Evolutionary conservation across 2,888 invertebrate genomes (phyloP).

Genomic region (Schizaphis graminum): DNA sequence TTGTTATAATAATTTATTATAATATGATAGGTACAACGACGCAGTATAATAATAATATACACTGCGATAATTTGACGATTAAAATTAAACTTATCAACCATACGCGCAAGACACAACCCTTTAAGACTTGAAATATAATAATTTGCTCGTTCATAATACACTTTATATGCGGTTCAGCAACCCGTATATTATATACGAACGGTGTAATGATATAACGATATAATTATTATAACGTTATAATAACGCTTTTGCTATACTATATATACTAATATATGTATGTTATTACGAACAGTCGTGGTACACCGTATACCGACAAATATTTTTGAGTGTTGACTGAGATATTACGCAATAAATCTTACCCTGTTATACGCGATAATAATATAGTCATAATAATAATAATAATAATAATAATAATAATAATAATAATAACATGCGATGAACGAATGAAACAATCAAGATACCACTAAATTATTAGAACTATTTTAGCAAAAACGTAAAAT

Average conservation of each 20-base stretch:
- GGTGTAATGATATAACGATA: not conserved
- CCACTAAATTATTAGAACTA: not conserved
- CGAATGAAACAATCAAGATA: not conserved
- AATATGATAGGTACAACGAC: not conserved
- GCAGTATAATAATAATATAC: not conserved
- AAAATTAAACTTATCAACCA: not conserved
- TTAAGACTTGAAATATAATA: not conserved
- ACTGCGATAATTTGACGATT: not conserved
- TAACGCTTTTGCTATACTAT: not conserved
- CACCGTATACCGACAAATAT: too few relatives aligned
- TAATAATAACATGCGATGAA: not conserved
- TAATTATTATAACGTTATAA: not conserved
- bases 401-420: not conserved
- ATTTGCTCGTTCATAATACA: not conserved
- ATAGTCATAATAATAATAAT: not conserved
- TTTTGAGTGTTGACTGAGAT: too few relatives aligned
- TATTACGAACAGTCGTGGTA: not conserved
- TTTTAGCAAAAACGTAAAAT: not conserved
- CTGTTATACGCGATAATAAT: not conserved
- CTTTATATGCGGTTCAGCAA: not conserved
- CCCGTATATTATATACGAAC: not conserved
- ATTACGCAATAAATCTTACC: not conserved
- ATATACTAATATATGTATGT: not conserved
- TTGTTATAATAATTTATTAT: too few relatives aligned
- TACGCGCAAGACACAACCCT: not conserved